A percentile compares a stretch with the other conserved stretches of the same genome.
phyloP scores from a whole-genome alignment of 2,888 invertebrate species.

The Linnaemya vulpina region DNA sequence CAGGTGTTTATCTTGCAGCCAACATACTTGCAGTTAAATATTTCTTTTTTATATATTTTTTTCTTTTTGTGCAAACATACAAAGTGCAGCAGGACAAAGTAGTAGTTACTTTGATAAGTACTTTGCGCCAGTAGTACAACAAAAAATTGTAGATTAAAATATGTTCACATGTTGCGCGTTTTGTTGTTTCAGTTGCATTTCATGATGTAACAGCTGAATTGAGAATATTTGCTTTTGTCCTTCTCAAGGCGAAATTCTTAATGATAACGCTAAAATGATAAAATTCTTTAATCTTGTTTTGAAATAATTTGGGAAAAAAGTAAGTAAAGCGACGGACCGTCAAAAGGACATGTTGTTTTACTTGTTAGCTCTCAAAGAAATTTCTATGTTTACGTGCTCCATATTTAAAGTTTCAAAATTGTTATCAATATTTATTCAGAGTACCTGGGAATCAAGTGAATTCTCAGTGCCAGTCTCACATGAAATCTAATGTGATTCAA shows the following conservation, averaged over 20 bases:
- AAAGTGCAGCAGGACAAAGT: conserved; percentile 16
- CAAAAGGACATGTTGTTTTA: background rate
- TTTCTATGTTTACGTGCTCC: background rate
- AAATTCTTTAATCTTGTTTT: conserved; percentile 63
- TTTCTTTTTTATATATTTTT: too few species aligned
- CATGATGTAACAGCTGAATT: conserved; percentile 66
- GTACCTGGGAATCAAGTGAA: too few species aligned
- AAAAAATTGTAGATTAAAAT: conserved; percentile 48
- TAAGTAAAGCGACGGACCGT: background rate
- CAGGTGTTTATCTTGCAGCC: conserved; percentile 68
- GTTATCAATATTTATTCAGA: background rate
- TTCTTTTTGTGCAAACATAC: conserved; percentile 56
- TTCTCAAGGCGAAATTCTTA: conserved; percentile 19
- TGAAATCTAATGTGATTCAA: too few species aligned
- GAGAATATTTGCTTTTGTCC: background rate
- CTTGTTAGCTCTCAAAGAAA: background rate
- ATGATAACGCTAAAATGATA: conserved; percentile 66
- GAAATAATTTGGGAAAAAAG: conserved; percentile 24
- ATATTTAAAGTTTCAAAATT: background rate
- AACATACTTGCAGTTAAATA: conserved; percentile 29
- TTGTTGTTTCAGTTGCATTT: background rate
- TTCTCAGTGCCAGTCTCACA: too few species aligned
- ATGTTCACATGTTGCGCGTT: conserved; percentile 53
- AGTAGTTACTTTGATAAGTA: conserved; percentile 24
- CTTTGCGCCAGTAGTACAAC: conserved; percentile 20